Evolutionary conservation across 1,140 invertebrate species (phyloP).

Genomic region (Drosophila lini): DNA sequence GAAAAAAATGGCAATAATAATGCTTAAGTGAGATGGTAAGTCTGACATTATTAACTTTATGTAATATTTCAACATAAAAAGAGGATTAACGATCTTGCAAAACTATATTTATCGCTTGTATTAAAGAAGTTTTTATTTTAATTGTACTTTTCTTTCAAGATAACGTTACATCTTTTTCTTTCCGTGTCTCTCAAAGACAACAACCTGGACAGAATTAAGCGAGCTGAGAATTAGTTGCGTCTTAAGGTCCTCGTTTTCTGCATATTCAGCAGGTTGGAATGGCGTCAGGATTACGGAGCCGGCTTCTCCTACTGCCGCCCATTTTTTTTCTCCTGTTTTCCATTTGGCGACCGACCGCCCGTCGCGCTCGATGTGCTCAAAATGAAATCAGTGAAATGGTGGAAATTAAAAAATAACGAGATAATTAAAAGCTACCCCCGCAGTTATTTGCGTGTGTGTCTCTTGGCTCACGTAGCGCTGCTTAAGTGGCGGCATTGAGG

Average conservation of each 20-base stretch:
- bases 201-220: constrained; percentile 47
- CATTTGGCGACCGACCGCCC: constrained; percentile 33
- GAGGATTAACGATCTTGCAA: neutral
- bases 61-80: neutral
- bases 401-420: constrained; percentile 81
- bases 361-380: constrained; percentile 58
- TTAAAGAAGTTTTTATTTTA: neutral
- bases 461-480: constrained; percentile 64
- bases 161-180: neutral
- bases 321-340: neutral
- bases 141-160: neutral
- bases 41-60: neutral
- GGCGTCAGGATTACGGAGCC: constrained; percentile 18
- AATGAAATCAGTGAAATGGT: constrained; percentile 78
- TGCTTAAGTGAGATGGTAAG: too few species aligned
- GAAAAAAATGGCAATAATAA: neutral
- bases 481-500: constrained; percentile 76
- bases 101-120: neutral
- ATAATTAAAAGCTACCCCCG: constrained; percentile 80
- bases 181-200: constrained; percentile 24
- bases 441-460: constrained; percentile 69
- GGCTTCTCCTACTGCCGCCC: constrained; percentile 4
- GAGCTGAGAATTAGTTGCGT: constrained; percentile 59
- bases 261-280: constrained; percentile 33
- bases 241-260: constrained; percentile 42